Percentiles rank a stretch among this genome's conserved stretches.
These are phyloP conservation scores for Anisognathus igniventris DNA, from an alignment of 2,797 vertebrate genomes.

Conservation along the genomic window DNA sequence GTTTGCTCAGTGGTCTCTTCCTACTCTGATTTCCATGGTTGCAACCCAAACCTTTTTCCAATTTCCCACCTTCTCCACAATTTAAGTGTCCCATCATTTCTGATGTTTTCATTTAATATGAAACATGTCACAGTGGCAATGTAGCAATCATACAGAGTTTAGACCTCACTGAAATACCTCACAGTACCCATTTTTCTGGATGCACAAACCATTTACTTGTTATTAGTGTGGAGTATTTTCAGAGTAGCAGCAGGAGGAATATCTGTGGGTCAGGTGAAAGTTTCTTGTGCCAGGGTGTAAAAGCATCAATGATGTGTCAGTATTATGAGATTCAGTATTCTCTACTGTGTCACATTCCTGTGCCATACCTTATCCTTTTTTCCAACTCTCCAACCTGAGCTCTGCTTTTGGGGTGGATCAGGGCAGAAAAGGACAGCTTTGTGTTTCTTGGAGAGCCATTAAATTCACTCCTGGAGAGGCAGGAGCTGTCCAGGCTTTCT, in stretches of 20 bases:
- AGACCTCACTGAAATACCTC: not conserved
- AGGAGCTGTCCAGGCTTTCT: conserved; percentile 20
- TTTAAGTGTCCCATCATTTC: not conserved
- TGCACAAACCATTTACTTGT: not conserved
- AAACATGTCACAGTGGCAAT: fast-evolving
- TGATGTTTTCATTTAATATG: not conserved
- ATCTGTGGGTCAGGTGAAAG: not conserved
- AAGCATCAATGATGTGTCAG: not conserved
- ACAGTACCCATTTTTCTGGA: not conserved
- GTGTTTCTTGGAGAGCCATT: conserved; percentile 43
- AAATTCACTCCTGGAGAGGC: conserved; percentile 23
- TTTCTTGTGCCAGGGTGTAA: not conserved
- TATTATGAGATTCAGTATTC: not conserved
- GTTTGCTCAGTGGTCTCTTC: not conserved
- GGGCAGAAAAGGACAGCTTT: not conserved
- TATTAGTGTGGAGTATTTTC: not conserved
- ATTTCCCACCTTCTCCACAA: not conserved
- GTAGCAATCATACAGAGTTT: not conserved
- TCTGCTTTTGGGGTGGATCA: not conserved
- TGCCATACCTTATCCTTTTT: not conserved
- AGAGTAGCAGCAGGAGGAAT: not conserved
- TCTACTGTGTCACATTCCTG: not conserved
- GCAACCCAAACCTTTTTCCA: not conserved
- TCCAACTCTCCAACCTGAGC: not conserved
- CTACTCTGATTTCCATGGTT: fast-evolving